These are phyloP conservation scores for Micoletzkya japonica DNA, from an alignment of 2,888 invertebrate genomes.

Conservation along the genomic window DNA sequence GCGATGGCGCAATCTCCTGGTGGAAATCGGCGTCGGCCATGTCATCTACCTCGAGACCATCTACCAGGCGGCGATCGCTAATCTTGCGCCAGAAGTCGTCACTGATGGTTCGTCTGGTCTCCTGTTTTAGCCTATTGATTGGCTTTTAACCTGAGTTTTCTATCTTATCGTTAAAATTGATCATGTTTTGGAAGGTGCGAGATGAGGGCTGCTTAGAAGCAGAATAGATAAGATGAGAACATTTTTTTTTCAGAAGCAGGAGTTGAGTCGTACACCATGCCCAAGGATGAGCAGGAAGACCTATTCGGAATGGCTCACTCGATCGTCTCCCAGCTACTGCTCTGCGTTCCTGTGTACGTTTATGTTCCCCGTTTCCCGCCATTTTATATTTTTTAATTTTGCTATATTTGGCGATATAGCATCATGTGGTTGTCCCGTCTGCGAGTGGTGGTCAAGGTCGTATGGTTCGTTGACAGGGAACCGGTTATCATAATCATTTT, in stretches of 20 bases:
- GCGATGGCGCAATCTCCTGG: constrained; percentile 22
- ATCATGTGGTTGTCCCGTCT: too few relatives aligned
- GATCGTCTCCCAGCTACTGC: constrained; percentile 22
- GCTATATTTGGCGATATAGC: too few relatives aligned
- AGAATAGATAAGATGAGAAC: background rate
- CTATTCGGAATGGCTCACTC: constrained; percentile 28
- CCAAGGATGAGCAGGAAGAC: constrained; percentile 21
- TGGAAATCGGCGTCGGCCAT: constrained; percentile 27
- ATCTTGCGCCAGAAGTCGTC: background rate
- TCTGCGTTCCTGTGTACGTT: constrained; percentile 20
- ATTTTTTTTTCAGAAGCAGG: too few relatives aligned
- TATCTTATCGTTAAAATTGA: background rate
- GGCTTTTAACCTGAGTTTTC: background rate
- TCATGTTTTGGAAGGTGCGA: background rate
- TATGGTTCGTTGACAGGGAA: too few relatives aligned
- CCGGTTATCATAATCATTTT: too few relatives aligned
- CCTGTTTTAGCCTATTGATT: too few relatives aligned
- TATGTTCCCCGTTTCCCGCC: background rate
- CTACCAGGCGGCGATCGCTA: constrained; percentile 8
- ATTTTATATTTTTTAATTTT: too few relatives aligned
- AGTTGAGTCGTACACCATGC: background rate
- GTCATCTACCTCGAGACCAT: constrained; percentile 27
- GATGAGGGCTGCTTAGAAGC: too few relatives aligned
- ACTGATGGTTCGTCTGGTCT: constrained; percentile 22
- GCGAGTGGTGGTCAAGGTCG: too few relatives aligned